Evolutionary conservation across 2,113 vertebrate genomes (phyloP).

Genomic region (Halcyon malimbica): DNA sequence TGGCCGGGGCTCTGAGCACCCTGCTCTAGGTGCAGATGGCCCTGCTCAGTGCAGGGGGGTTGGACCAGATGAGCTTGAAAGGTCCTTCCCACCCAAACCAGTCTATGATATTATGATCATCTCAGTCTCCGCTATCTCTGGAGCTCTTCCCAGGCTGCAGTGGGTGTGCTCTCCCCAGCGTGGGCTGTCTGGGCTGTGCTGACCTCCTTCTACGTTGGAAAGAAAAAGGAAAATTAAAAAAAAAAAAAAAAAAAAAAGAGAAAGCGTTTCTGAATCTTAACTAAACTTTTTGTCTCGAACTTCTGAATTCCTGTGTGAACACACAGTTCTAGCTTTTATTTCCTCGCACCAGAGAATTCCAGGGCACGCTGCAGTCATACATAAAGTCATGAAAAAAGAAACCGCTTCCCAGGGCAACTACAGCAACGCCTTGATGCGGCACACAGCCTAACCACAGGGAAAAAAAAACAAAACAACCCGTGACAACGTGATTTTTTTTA

Average conservation of each 20-base stretch:
- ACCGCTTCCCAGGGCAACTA: not conserved
- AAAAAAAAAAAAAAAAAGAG: too few relatives aligned
- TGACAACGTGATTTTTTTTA: accelerated
- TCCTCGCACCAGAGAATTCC: not conserved
- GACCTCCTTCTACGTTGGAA: not conserved
- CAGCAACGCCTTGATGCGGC: not conserved
- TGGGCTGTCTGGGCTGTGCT: not conserved
- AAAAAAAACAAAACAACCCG: not conserved
- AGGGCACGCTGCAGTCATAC: not conserved
- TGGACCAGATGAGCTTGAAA: too few relatives aligned
- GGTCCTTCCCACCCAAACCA: too few relatives aligned
- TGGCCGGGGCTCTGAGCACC: too few relatives aligned
- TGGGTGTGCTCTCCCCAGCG: accelerated
- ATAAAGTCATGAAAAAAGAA: not conserved
- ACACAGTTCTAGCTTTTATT: not conserved
- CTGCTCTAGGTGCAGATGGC: too few relatives aligned
- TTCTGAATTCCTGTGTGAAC: not conserved
- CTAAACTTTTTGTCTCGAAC: not conserved
- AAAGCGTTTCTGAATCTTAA: not conserved
- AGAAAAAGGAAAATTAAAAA: too few relatives aligned
- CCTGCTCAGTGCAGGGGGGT: too few relatives aligned
- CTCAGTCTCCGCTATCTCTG: not conserved
- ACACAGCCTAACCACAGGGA: not conserved
- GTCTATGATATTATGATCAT: too few relatives aligned
- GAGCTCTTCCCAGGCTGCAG: not conserved